Evolutionary conservation across 2,888 invertebrate genomes (phyloP).

Genomic region (Himalopsyche kuldschensis): DNA sequence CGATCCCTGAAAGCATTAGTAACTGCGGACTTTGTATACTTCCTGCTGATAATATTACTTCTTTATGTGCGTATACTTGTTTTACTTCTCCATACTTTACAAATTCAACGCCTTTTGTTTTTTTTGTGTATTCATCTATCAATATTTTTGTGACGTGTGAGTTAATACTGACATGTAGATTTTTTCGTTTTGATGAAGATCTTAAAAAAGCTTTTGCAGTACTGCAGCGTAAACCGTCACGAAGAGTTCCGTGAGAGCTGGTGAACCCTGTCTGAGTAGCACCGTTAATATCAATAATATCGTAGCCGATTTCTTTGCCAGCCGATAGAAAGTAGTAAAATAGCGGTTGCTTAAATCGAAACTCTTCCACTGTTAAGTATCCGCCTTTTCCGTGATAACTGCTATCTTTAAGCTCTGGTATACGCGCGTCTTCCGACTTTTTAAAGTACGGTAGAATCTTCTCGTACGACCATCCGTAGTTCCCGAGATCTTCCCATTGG

Average conservation of each 20-base stretch:
- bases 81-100: conserved; percentile 55
- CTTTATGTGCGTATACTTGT: conserved; percentile 66
- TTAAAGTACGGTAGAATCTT: conserved; percentile 76
- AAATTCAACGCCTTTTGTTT: conserved; percentile 69
- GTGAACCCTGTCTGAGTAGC: conserved; percentile 78
- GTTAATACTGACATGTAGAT: conserved; percentile 72
- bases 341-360: conserved; percentile 70
- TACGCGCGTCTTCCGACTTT: conserved; percentile 77
- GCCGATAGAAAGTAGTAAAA: conserved; percentile 70
- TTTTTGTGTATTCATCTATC: conserved; percentile 61
- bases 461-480: conserved; percentile 77
- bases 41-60: conserved; percentile 86
- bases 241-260: conserved; percentile 73
- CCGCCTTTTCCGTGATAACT: conserved; percentile 73
- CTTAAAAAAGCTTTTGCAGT: conserved; percentile 81
- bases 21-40: conserved; percentile 82
- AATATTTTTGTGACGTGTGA: conserved; percentile 70
- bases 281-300: conserved; percentile 74
- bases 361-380: conserved; percentile 72
- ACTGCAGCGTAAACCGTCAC: conserved; percentile 80
- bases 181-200: conserved; percentile 65
- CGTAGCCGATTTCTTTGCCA: conserved; percentile 70
- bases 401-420: conserved; percentile 61
- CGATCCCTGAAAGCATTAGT: conserved; percentile 84
- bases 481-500: conserved; percentile 76